phyloP scores from a whole-genome alignment of 2,888 invertebrate genomes.

The Lottia scabra region DNA sequence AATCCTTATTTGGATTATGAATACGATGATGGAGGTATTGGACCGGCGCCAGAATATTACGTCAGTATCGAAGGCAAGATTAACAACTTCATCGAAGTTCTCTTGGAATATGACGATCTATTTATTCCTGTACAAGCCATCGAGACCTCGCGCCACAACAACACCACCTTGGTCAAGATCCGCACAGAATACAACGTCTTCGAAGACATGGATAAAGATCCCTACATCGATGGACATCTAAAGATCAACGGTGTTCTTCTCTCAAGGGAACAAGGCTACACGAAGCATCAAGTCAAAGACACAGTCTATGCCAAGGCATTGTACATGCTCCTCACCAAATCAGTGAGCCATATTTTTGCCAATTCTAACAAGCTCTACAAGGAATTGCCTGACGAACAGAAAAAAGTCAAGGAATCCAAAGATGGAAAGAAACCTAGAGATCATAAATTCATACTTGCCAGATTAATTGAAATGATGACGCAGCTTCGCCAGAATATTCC shows the following conservation, averaged over 20 bases:
- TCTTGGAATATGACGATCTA: neutral
- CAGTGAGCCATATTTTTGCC: neutral
- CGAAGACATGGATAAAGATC: neutral
- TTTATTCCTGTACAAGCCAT: neutral
- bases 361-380: neutral
- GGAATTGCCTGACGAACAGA: neutral
- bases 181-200: neutral
- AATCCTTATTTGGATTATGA: conserved; percentile 1
- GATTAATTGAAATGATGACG: neutral
- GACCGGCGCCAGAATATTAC: neutral
- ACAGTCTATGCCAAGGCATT: neutral
- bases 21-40: neutral
- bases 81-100: neutral
- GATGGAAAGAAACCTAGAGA: neutral
- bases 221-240: neutral
- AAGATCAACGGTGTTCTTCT: neutral
- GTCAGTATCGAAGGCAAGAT: neutral
- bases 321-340: neutral
- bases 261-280: neutral
- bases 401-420: neutral
- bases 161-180: neutral
- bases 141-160: neutral
- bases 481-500: neutral
- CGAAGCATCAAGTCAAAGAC: neutral
- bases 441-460: neutral